Conservation (phyloP, 2,113 vertebrate species). For the Amphilophus citrinellus region DNA sequence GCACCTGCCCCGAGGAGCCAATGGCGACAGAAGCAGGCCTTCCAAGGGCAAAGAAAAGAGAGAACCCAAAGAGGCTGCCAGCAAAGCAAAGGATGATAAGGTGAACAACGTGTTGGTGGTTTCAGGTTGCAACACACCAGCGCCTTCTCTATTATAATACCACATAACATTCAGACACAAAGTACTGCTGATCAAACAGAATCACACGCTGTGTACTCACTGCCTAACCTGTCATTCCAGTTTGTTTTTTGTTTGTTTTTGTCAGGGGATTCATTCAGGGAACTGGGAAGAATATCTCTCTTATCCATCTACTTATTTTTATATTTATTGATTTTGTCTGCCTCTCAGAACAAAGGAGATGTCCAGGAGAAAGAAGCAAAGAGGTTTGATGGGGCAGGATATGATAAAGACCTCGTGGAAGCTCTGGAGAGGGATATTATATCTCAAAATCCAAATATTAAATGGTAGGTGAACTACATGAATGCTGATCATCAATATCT, state of each 20-base stretch:
- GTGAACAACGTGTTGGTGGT: slow-evolving; percentile 68
- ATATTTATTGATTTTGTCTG: background rate
- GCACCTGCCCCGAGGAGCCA: slow-evolving; percentile 83
- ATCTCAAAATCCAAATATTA: slow-evolving; percentile 96
- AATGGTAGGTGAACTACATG: slow-evolving; percentile 84
- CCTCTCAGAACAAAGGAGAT: slow-evolving; percentile 88
- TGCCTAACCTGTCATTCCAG: slow-evolving; percentile 39
- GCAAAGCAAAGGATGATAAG: slow-evolving; percentile 93
- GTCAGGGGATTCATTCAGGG: background rate
- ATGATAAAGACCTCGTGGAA: slow-evolving; percentile 97
- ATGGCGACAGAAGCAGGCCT: slow-evolving; percentile 84
- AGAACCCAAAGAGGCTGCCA: slow-evolving; percentile 86
- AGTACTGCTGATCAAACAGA: slow-evolving; percentile 35
- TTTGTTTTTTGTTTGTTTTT: slow-evolving; percentile 47
- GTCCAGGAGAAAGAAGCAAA: slow-evolving; percentile 90
- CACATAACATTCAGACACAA: background rate
- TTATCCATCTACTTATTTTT: background rate
- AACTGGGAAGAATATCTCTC: background rate
- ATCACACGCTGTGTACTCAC: background rate
- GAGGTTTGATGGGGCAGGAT: slow-evolving; percentile 93
- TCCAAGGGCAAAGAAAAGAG: slow-evolving; percentile 90
- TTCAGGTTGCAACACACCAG: background rate
- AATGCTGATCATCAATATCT: background rate
- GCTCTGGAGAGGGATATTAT: slow-evolving; percentile 97
- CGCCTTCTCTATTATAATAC: background rate